Evolutionary conservation across 2,888 invertebrate genomes (phyloP).

Genomic region (Phaonia tiefii): DNA sequence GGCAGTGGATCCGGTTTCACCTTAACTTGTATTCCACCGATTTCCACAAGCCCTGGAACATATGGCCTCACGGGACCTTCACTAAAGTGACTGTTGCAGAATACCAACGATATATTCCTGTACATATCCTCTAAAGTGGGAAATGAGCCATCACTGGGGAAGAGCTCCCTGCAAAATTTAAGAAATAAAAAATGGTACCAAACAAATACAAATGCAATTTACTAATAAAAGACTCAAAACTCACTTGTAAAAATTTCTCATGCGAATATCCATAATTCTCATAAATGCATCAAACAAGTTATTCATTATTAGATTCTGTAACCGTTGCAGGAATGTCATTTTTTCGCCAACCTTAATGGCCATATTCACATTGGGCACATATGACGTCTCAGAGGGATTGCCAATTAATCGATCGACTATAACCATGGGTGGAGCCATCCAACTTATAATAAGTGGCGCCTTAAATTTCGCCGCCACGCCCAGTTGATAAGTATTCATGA

Average conservation of each 20-base stretch:
- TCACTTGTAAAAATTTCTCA: conserved; percentile 70
- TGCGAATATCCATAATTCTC: conserved; percentile 44
- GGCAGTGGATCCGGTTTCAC: conserved; percentile 75
- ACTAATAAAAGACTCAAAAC: too few relatives aligned
- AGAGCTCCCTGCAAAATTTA: conserved; percentile 59
- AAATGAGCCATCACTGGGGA: conserved; percentile 66
- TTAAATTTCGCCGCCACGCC: conserved; percentile 75
- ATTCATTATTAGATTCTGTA: conserved; percentile 68
- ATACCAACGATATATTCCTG: conserved; percentile 76
- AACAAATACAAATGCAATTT: too few relatives aligned
- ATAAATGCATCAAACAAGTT: conserved; percentile 37
- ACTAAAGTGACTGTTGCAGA: conserved; percentile 76
- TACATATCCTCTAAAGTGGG: conserved; percentile 71
- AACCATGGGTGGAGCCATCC: conserved; percentile 70
- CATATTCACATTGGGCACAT: conserved; percentile 72
- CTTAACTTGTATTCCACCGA: conserved; percentile 69
- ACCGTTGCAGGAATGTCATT: conserved; percentile 71
- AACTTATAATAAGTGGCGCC: conserved; percentile 73
- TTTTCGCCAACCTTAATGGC: conserved; percentile 57
- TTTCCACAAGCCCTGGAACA: conserved; percentile 76
- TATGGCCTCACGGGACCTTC: conserved; percentile 76
- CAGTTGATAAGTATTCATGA: conserved; percentile 75
- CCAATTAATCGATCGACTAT: conserved; percentile 72
- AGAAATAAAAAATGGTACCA: not conserved
- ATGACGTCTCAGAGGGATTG: conserved; percentile 72